phyloP scores from a whole-genome alignment of 1,140 invertebrate genomes.

The Choristoneura fumiferana region DNA sequence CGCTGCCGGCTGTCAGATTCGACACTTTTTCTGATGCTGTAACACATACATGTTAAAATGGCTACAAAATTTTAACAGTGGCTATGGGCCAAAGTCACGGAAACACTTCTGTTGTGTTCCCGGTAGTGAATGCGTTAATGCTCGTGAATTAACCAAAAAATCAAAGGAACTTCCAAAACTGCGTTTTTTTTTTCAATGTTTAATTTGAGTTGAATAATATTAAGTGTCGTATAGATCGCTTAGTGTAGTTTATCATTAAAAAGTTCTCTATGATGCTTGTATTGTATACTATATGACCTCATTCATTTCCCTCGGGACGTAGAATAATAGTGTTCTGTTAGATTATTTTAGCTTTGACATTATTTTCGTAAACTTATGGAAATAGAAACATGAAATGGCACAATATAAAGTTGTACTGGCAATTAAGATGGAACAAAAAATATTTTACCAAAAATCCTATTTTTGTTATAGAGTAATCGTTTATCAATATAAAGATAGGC shows the following conservation, averaged over 20 bases:
- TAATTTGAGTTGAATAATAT: constrained; percentile 30
- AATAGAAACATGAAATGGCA: constrained; percentile 46
- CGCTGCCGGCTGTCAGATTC: too few relatives aligned
- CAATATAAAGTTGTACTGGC: constrained; percentile 52
- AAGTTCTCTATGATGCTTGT: constrained; percentile 31
- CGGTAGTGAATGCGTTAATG: too few relatives aligned
- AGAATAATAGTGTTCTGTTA: constrained; percentile 36
- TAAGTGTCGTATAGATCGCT: constrained; percentile 40
- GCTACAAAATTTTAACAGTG: too few relatives aligned
- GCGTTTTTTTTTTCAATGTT: constrained; percentile 31
- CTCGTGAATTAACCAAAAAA: too few relatives aligned
- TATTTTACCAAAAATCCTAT: constrained; percentile 70
- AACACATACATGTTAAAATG: too few relatives aligned
- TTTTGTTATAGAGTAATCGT: constrained; percentile 71
- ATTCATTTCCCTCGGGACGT: constrained; percentile 43
- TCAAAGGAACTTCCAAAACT: constrained; percentile 35
- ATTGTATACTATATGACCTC: constrained; percentile 39
- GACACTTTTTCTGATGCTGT: too few relatives aligned
- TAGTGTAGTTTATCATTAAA: constrained; percentile 39
- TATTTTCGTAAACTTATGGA: constrained; percentile 26
- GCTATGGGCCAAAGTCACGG: too few relatives aligned
- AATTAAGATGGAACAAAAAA: constrained; percentile 54
- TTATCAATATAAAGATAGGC: constrained; percentile 57
- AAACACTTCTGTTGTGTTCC: too few relatives aligned
- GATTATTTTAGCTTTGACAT: constrained; percentile 32